phyloP scores from a whole-genome alignment of 2,888 invertebrate species.

The Tetropium fuscum region DNA sequence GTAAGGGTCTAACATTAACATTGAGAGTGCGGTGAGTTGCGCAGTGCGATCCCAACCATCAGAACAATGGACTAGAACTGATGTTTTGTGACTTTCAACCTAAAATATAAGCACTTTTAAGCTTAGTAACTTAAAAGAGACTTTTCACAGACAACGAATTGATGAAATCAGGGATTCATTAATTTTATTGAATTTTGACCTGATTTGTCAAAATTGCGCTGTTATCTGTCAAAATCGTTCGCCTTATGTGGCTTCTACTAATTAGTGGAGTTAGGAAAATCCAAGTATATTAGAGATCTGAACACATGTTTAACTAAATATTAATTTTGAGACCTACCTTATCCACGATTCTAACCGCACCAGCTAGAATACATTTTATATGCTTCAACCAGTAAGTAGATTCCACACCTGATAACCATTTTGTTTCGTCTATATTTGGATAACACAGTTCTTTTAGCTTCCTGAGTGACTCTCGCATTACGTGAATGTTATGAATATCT shows the following conservation, averaged over 20 bases:
- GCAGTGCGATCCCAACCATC: constrained; percentile 99
- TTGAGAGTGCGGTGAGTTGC: constrained; percentile 92
- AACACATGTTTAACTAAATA: too few relatives aligned
- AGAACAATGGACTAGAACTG: constrained; percentile 96
- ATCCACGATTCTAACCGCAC: constrained; percentile 94
- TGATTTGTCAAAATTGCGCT: too few relatives aligned
- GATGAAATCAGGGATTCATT: too few relatives aligned
- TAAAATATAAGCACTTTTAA: constrained; percentile 51
- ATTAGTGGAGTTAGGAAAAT: too few relatives aligned
- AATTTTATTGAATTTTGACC: too few relatives aligned
- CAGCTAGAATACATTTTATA: constrained; percentile 94
- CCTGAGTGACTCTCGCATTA: constrained; percentile 96
- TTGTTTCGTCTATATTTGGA: constrained; percentile 93
- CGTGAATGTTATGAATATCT: constrained; percentile 99
- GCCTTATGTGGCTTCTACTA: too few relatives aligned
- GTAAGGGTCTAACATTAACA: constrained; percentile 97
- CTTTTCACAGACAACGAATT: too few relatives aligned
- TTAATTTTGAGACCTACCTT: constrained; percentile 77
- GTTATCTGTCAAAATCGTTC: too few relatives aligned
- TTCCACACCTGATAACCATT: constrained; percentile 96
- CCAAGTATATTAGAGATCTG: too few relatives aligned
- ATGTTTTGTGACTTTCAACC: constrained; percentile 97
- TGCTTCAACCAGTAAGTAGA: constrained; percentile 98
- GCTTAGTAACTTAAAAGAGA: neutral
- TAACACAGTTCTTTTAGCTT: constrained; percentile 97